Conservation (phyloP, 2,888 invertebrate species). For the Allophyes oxyacanthae region DNA sequence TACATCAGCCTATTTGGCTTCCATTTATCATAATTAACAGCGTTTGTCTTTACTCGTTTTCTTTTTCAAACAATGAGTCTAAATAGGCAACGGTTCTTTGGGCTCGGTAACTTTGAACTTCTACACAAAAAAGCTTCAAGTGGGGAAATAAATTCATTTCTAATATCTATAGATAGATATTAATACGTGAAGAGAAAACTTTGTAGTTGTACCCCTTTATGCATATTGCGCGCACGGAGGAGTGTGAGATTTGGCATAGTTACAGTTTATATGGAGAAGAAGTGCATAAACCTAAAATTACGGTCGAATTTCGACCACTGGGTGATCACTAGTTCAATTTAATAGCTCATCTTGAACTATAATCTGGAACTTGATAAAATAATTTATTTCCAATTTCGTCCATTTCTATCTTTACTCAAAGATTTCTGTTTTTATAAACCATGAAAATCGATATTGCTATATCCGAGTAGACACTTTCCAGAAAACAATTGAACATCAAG, state of each 20-base stretch:
- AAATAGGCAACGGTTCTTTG: constrained; percentile 33
- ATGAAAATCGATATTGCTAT: constrained; percentile 4
- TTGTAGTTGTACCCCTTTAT: too few species aligned
- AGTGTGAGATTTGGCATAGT: too few species aligned
- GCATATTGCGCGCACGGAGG: too few species aligned
- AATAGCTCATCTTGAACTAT: too few species aligned
- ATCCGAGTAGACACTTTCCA: background rate
- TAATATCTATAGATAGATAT: too few species aligned
- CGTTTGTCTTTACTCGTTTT: constrained; percentile 36
- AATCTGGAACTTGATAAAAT: background rate
- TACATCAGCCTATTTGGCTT: constrained; percentile 31
- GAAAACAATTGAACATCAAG: constrained; percentile 17
- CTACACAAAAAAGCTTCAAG: background rate
- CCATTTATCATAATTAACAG: constrained; percentile 50
- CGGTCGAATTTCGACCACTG: too few species aligned
- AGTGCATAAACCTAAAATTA: too few species aligned
- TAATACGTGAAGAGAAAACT: too few species aligned
- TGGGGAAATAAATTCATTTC: too few species aligned
- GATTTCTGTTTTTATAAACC: constrained; percentile 1
- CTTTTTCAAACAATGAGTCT: constrained; percentile 38
- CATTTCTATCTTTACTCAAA: background rate
- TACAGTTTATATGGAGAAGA: too few species aligned
- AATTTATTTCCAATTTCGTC: background rate
- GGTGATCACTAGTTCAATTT: too few species aligned
- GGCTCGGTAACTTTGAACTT: constrained; percentile 3